phyloP scores from a whole-genome alignment of 2,888 invertebrate species.

The Tipula unca region DNA sequence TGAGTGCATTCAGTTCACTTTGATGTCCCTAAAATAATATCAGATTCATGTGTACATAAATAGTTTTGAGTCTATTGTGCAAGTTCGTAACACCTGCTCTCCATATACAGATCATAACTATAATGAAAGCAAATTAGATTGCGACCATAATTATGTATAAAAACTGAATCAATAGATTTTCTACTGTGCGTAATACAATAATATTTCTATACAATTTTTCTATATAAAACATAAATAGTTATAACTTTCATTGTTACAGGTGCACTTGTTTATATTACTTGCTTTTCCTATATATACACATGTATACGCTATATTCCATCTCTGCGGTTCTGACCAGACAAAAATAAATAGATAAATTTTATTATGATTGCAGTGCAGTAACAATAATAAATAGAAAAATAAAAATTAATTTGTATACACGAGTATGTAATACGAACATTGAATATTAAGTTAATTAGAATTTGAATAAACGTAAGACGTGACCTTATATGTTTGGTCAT shows the following conservation, averaged over 20 bases:
- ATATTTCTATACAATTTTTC: background rate
- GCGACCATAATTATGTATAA: background rate
- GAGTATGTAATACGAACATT: background rate
- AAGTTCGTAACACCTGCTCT: background rate
- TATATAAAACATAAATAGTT: too few relatives aligned
- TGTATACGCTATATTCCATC: background rate
- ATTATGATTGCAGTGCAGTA: background rate
- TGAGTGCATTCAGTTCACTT: background rate
- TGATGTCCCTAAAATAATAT: background rate
- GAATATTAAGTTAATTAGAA: background rate
- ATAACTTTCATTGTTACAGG: background rate
- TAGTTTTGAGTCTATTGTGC: background rate
- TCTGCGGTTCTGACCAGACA: background rate
- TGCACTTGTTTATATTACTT: background rate
- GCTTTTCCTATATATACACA: background rate
- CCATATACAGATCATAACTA: background rate
- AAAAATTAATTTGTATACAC: background rate
- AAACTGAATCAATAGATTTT: background rate
- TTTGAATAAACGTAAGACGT: background rate
- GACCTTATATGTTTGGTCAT: constrained; percentile 8
- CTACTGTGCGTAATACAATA: background rate
- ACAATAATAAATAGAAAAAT: background rate
- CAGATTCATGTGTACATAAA: background rate
- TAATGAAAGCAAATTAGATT: background rate
- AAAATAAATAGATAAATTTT: background rate